A percentile compares a stretch with the other conserved stretches of the same genome.
phyloP scores from a whole-genome alignment of 2,113 vertebrate species.

The Myrmophylax atrothorax region DNA sequence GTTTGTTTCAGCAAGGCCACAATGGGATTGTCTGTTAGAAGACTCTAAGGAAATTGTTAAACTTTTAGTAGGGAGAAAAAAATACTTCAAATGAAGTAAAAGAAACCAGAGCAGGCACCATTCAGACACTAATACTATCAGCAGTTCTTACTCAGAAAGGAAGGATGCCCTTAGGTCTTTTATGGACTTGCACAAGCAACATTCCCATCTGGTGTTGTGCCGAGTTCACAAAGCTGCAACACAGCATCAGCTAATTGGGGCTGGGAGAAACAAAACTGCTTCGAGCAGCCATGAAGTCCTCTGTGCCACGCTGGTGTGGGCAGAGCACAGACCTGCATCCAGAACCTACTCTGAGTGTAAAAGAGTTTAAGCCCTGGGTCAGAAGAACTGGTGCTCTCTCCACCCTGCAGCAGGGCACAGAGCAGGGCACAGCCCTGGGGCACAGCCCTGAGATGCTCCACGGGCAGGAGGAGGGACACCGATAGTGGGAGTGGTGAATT shows the following conservation, averaged over 20 bases:
- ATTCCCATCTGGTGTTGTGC: not conserved
- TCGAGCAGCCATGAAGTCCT: not conserved
- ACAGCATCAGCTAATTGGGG: not conserved
- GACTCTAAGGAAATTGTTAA: not conserved
- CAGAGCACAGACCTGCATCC: not conserved
- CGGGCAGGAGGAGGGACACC: not conserved
- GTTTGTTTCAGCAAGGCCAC: not conserved
- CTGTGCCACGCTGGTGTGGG: fast-evolving
- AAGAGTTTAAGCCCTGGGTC: not conserved
- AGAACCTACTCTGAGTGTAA: fast-evolving
- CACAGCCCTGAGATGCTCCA: not conserved
- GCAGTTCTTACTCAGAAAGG: not conserved
- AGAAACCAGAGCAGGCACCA: not conserved
- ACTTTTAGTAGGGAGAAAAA: not conserved
- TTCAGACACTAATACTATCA: not conserved
- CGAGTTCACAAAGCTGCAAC: not conserved
- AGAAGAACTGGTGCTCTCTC: not conserved
- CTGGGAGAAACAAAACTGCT: not conserved
- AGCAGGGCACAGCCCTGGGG: not conserved
- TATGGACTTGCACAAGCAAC: not conserved
- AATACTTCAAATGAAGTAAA: not conserved
- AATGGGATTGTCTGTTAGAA: not conserved
- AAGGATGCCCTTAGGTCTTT: not conserved
- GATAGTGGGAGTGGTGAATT: not conserved
- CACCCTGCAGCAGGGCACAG: not conserved